Percentiles rank a stretch among this genome's conserved stretches.
These are phyloP conservation scores for Prionailurus bengalensis DNA, from an alignment of 2,113 vertebrate genomes.

Conservation along the genomic window DNA sequence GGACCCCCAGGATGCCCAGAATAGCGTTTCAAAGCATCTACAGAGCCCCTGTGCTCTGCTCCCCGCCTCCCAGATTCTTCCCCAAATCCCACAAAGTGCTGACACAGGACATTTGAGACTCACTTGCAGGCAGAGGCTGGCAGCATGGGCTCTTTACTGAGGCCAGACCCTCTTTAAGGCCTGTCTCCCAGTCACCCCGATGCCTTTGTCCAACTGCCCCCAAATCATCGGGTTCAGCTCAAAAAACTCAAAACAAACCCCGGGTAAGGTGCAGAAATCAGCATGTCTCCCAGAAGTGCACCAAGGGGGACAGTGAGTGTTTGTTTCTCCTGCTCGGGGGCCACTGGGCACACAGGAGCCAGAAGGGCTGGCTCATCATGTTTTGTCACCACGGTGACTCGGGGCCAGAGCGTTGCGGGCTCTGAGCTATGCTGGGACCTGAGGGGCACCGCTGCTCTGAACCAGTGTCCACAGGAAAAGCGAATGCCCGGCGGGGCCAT, in stretches of 20 bases:
- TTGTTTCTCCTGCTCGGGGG: neutral
- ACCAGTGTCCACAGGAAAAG: neutral
- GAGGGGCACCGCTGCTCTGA: neutral
- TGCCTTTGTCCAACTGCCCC: neutral
- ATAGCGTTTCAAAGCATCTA: neutral
- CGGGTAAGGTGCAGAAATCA: neutral
- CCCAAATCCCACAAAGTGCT: neutral
- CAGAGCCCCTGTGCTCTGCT: neutral
- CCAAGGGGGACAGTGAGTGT: neutral
- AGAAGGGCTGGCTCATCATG: accelerated
- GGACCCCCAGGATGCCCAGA: no score
- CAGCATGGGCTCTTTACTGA: neutral
- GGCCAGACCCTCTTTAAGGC: neutral
- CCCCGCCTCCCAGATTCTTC: neutral
- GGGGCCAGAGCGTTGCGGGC: neutral
- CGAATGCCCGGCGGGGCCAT: accelerated
- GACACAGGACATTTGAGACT: neutral
- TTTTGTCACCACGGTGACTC: neutral
- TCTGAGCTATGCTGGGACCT: neutral
- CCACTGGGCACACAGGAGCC: no score
- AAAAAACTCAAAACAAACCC: neutral
- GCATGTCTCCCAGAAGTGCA: neutral
- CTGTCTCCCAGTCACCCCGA: neutral
- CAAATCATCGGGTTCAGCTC: neutral
- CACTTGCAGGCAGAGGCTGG: neutral